Base-by-base conservation (phyloP, 2,113 vertebrate genomes). In the Centropus bengalensis region DNA sequence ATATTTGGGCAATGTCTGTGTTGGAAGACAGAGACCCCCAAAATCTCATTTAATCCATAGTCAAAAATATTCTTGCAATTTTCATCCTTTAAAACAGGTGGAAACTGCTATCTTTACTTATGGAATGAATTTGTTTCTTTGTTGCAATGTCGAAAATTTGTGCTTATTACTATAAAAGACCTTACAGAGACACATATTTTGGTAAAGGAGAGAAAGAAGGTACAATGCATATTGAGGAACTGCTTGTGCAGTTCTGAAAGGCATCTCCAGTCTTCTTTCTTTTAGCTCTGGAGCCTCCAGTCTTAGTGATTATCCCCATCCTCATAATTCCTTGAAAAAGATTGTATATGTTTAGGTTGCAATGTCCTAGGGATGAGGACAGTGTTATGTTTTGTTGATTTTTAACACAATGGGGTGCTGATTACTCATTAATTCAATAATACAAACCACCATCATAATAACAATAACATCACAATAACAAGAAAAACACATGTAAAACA, bases 401-500 rank as follows among this genome's bases (percentile, higher is more conserved):
- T 19, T 89, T 60, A 94, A 58, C 45, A 92, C 70, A 96, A 58
- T 69, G 82, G 80, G 44, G 30, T 60, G 70, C 28, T 85, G 75
- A 71, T 90, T 85, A 85, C 45, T 90, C 63, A 63, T 82, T 90
- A 73, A 85, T 73, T 91, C 15, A 44, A 30, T 79, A 92, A 89
- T 32, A 69, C 17, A 82, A 92, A 52, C 69, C 26, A 86, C 44
- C 68, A 86, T 24, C 33, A 24, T 36, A 86, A 93, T 77, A 69
- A 58, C 82, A 91, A 58, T 69, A 93, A 62, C 62, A 91, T 38
- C 70, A 69, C 51, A 76, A 62, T 60, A 94, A 93, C n/a, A 90
- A 93, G 60, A 63, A 89, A 91, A 96, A 71, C 67, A 88, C 64
- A 42, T 56, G 79, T 49, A 77, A 95, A 93, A 64, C 19, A 20